Conservation (phyloP, 1,140 invertebrate species). For the Anastrepha ludens region DNA sequence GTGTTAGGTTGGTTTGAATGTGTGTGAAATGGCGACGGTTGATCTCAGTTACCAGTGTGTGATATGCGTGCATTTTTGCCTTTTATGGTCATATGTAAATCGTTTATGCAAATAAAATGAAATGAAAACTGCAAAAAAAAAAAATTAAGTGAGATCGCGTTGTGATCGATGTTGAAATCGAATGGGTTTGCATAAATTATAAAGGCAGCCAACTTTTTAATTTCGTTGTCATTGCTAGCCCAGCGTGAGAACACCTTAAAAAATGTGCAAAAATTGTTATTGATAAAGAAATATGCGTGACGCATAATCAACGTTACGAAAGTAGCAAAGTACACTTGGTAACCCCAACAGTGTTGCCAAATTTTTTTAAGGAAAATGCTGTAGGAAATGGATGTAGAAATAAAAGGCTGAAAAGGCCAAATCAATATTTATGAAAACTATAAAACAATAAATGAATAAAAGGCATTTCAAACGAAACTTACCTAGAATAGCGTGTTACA, state of each 20-base stretch:
- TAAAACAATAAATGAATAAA: no score
- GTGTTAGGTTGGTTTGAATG: not conserved
- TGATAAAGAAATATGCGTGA: slow-evolving; percentile 21
- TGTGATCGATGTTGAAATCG: slow-evolving; percentile 43
- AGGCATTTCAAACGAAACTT: no score
- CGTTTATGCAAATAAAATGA: slow-evolving; percentile 32
- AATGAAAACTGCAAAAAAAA: not conserved
- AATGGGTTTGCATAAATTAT: slow-evolving; percentile 25
- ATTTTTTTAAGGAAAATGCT: no score
- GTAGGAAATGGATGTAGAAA: no score
- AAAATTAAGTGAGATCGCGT: slow-evolving; percentile 23
- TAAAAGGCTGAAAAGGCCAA: no score
- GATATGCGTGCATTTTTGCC: not conserved
- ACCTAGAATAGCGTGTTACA: no score
- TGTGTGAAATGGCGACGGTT: not conserved
- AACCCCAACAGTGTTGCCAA: no score
- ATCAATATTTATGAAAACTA: no score
- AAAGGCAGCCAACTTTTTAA: slow-evolving; percentile 32
- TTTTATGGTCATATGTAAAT: slow-evolving; percentile 51
- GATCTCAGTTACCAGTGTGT: not conserved
- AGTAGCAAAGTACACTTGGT: no score
- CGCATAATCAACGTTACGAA: not conserved
- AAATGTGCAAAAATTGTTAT: not conserved
- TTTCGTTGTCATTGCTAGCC: not conserved
- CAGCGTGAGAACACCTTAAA: not conserved